Conservation (phyloP, 2,797 vertebrate species). For the Falco rusticolus region DNA sequence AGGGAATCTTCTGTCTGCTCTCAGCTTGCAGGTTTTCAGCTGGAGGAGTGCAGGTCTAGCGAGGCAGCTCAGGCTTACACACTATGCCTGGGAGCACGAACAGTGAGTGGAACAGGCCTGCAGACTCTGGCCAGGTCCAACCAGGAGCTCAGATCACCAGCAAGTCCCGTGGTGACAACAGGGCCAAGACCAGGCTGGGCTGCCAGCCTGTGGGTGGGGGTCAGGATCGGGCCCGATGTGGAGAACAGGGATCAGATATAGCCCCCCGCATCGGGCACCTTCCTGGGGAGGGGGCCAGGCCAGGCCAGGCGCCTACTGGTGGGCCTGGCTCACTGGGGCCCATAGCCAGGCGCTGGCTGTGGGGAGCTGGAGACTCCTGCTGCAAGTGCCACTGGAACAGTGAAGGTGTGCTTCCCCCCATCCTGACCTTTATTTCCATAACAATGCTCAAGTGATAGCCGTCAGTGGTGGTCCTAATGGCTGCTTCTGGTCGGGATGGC, state of each 20-base stretch:
- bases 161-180: background rate
- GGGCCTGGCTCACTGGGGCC: background rate
- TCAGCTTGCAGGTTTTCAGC: background rate
- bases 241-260: background rate
- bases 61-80: background rate
- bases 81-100: background rate
- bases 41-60: background rate
- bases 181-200: background rate
- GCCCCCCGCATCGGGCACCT: rapidly evolving
- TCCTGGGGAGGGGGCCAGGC: background rate
- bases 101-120: background rate
- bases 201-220: background rate
- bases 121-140: background rate
- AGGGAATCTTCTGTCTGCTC: background rate
- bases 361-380: background rate
- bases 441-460: too few relatives aligned
- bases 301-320: rapidly evolving
- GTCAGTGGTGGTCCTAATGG: too few relatives aligned
- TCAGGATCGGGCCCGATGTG: background rate
- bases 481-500: too few relatives aligned
- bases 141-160: background rate
- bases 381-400: background rate
- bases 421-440: too few relatives aligned
- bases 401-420: too few relatives aligned
- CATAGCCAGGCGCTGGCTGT: rapidly evolving